phyloP scores from a whole-genome alignment of 1,140 invertebrate species.

The Atta cephalotes region DNA sequence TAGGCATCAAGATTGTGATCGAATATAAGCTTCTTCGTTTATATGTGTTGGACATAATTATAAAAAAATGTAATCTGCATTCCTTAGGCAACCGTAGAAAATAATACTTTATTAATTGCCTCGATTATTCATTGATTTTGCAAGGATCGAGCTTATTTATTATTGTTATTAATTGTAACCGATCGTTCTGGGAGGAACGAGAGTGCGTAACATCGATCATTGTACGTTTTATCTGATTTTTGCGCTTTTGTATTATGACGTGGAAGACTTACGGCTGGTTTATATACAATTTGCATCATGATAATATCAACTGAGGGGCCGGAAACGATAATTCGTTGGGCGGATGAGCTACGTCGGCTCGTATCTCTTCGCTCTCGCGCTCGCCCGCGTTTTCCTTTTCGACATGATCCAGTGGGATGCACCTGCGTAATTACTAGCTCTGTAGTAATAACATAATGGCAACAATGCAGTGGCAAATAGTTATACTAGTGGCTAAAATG shows the following conservation, averaged over 20 bases:
- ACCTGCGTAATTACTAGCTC: conserved; percentile 53
- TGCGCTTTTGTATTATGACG: conserved; percentile 49
- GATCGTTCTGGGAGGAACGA: conserved; percentile 29
- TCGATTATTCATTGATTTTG: conserved; percentile 53
- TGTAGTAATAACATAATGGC: conserved; percentile 57
- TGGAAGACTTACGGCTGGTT: conserved; percentile 62
- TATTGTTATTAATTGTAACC: conserved; percentile 56
- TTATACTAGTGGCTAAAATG: background rate
- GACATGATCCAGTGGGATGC: conserved; percentile 48
- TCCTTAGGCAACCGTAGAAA: background rate
- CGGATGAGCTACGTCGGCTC: conserved; percentile 70
- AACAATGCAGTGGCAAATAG: conserved; percentile 50
- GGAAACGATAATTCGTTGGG: conserved; percentile 73
- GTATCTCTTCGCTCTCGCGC: conserved; percentile 57
- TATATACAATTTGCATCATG: conserved; percentile 72
- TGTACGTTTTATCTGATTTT: conserved; percentile 60
- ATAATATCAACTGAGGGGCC: conserved; percentile 73
- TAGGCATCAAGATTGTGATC: too few relatives aligned
- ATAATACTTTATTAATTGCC: conserved; percentile 36
- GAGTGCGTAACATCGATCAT: conserved; percentile 46
- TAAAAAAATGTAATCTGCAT: background rate
- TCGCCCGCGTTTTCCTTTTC: conserved; percentile 51
- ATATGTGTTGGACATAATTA: conserved; percentile 12
- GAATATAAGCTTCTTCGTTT: too few relatives aligned
- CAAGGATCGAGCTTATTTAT: conserved; percentile 46